Evolutionary conservation across 2,113 vertebrate species (phyloP), one percentile per base, ranked within the genome.

Genomic region (Condylura cristata): DNA sequence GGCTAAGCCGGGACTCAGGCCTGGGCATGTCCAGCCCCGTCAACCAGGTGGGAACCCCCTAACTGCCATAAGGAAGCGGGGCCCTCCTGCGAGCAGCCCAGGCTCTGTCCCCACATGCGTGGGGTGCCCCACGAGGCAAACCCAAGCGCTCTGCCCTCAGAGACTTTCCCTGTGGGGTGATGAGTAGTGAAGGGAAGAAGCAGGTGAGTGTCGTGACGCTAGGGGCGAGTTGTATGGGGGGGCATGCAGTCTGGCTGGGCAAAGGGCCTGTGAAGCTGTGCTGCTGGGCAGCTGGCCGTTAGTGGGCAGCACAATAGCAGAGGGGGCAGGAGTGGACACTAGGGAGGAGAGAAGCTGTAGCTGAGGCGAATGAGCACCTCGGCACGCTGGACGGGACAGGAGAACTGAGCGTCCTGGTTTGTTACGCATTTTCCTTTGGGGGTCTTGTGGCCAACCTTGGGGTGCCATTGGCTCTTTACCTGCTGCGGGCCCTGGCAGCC

Each of bases 221-320:
- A 17, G 48, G 32, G 53, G 6, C 6, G 26, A 24, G 12, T 30
- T 1, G 28, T 17, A 5, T 30, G 39, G 34, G 0, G 20, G 63
- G 22, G 17, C 51, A 17, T 53, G 51, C 5, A 14, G 12, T 5
- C 2, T 0, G 8, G 41, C 11, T 0, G 4, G 28, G 41, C 0
- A 4, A 14, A 32, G 68, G 24, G 3, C 4, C 16, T 22, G 6
- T 74, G 88, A 34, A 32, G 11, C 16, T 2, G 3, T 12, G 78
- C 48, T 51, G 48, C 30, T 20, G 7, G 13, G 14, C 65, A 20
- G 63, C 8, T 22, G n/a, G 63, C 4, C 30, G 28, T 5, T 6
- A 1, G 26, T 13, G 71, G 71, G 44, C 17, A 1, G 51, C 24
- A 2, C 4, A 5, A 7, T 2, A 56, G 32, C 20, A 24, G 13